Base-by-base conservation (phyloP, 2,888 invertebrate species). In the Torymus tubicola region DNA sequence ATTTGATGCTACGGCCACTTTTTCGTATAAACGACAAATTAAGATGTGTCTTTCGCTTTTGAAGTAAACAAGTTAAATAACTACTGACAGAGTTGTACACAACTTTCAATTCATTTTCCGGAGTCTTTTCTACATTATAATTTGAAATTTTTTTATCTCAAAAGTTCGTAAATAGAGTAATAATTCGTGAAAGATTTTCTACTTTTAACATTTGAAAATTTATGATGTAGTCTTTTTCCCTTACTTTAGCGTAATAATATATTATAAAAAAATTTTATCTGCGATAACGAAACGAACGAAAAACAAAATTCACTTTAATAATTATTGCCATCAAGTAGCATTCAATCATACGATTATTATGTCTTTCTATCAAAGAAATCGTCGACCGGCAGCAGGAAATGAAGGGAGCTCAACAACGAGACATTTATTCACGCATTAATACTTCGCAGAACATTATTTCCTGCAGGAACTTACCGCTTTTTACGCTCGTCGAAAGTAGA, bases 381-480 rank as follows among this genome's bases (percentile, higher is more conserved):
- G 24, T 70, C 74, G 60, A 21, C 10, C 18, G 42, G 42, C 21
- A 75, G 68, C 21, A 75, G 68, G 67, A 78, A 80, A 83, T 58
- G 61, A 65, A 64, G 53, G 50, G 60, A 73, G 42, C 50, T 77
- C 58, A 72, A 53, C 18, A 65, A 70, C 61, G 31, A 52, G 61
- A 63, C 16, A 68, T 57, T 74, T 55, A 61, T 73, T 80, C 65
- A 61, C 21, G 64, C 58, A 71, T 80, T 79, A 77, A 58, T 76
- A 70, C 50, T 77, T 67, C 65, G 60, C 67, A 57, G 52, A 58
- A 65, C 65, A n/a, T 18, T 55, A 64, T 72, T 82, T 76, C 57
- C 74, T 55, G 42, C 55, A 71, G 75, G 69, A 73, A 86, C 89
- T 88, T 80, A 90, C 90, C 89, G 83, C 86, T 83, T 70, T 85